These are phyloP conservation scores for Ormyrus nitidulus DNA, from an alignment of 2,888 invertebrate species.

Conservation along the genomic window DNA sequence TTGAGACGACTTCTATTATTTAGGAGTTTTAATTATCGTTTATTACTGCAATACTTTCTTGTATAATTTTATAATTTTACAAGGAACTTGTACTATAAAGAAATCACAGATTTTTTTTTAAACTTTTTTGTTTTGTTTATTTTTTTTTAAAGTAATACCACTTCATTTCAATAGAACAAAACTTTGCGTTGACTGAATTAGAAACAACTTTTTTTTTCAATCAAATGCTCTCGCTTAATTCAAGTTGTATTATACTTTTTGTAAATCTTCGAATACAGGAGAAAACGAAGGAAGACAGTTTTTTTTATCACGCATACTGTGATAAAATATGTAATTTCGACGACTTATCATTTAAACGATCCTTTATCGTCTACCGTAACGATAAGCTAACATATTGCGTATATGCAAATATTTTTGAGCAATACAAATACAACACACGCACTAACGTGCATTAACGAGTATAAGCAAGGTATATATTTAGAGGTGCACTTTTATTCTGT, in stretches of 20 bases:
- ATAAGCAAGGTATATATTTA: slow-evolving; percentile 59
- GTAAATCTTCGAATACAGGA: background rate
- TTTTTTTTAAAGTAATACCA: background rate
- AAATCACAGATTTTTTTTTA: slow-evolving; percentile 16
- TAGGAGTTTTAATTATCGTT: background rate
- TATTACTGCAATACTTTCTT: background rate
- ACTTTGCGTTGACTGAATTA: slow-evolving; percentile 21
- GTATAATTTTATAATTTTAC: background rate
- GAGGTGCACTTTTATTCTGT: slow-evolving; percentile 65
- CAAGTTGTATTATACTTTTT: slow-evolving; percentile 16
- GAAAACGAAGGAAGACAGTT: no score
- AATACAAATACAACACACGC: slow-evolving; percentile 58
- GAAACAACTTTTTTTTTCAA: slow-evolving; percentile 23
- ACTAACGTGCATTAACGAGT: slow-evolving; percentile 51
- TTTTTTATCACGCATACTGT: slow-evolving; percentile 68
- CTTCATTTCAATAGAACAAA: background rate
- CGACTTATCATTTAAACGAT: slow-evolving; percentile 69
- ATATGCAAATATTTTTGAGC: slow-evolving; percentile 62
- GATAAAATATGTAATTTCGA: slow-evolving; percentile 68
- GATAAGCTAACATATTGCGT: slow-evolving; percentile 23
- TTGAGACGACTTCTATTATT: slow-evolving; percentile 8
- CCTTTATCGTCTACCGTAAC: slow-evolving; percentile 53
- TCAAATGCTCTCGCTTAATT: slow-evolving; percentile 11
- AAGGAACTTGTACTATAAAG: background rate
- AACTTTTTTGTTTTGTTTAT: background rate